These are phyloP conservation scores for Arizona elegans DNA, from an alignment of 2,113 vertebrate species.

Conservation along the genomic window DNA sequence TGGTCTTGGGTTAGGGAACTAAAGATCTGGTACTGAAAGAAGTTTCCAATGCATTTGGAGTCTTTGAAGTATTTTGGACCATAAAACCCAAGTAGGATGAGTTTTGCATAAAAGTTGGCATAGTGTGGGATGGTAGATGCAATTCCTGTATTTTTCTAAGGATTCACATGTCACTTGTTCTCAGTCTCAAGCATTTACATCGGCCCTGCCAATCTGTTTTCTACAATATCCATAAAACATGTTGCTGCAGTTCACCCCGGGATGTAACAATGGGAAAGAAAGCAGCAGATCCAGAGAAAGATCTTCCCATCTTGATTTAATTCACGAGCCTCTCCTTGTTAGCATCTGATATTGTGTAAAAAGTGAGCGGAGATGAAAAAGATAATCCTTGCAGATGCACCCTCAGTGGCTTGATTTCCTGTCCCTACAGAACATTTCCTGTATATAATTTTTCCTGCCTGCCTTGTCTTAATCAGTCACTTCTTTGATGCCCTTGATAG, in stretches of 20 bases:
- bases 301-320: not conserved
- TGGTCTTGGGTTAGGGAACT: not conserved
- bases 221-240: not conserved
- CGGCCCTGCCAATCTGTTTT: not conserved
- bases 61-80: not conserved
- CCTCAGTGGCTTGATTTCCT: not conserved
- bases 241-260: too few relatives aligned
- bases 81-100: not conserved
- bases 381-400: not conserved
- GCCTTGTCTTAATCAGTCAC: not conserved
- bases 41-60: not conserved
- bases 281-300: not conserved
- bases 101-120: not conserved
- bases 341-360: not conserved
- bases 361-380: not conserved
- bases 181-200: not conserved
- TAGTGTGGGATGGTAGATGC: not conserved
- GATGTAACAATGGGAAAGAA: not conserved
- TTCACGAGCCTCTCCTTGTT: not conserved
- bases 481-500: conserved; percentile 7
- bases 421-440: not conserved
- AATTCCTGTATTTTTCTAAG: not conserved
- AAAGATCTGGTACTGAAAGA: not conserved
- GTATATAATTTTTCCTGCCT: not conserved
- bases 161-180: not conserved